Conservation (phyloP, 2,113 vertebrate species). For the Archocentrus centrarchus region DNA sequence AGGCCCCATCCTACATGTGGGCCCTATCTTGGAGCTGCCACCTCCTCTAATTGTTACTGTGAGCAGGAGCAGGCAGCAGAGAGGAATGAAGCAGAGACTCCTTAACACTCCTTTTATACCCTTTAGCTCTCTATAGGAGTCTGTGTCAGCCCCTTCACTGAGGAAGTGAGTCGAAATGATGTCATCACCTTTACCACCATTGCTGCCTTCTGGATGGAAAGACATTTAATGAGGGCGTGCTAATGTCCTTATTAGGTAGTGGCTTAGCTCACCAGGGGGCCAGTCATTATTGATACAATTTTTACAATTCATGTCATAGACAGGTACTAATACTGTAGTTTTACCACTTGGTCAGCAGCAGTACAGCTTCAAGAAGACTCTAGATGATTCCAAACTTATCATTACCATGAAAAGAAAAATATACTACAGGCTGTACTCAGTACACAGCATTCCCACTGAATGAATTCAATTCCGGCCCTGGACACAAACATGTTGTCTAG, state of each 20-base stretch:
- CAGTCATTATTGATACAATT: slow-evolving; percentile 32
- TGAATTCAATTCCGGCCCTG: background rate
- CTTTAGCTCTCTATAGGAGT: slow-evolving; percentile 90
- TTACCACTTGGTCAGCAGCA: background rate
- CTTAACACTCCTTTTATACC: slow-evolving; percentile 91
- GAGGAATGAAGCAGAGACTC: slow-evolving; percentile 84
- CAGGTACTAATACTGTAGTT: background rate
- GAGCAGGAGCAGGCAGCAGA: slow-evolving; percentile 76
- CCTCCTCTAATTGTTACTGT: slow-evolving; percentile 53
- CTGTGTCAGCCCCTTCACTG: slow-evolving; percentile 93
- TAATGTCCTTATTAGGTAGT: slow-evolving; percentile 68
- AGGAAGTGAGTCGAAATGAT: slow-evolving; percentile 99
- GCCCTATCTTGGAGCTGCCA: slow-evolving; percentile 26
- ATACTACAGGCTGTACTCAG: background rate
- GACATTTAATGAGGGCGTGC: slow-evolving; percentile 65
- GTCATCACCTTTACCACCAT: slow-evolving; percentile 87
- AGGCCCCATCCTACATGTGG: slow-evolving; percentile 41
- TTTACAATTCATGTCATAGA: slow-evolving; percentile 27
- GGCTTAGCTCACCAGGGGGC: slow-evolving; percentile 39
- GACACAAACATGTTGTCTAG: slow-evolving; percentile 42
- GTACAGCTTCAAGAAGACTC: background rate
- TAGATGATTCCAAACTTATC: slow-evolving; percentile 10
- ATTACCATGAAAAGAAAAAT: slow-evolving; percentile 31
- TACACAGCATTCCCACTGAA: background rate
- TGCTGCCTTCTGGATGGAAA: slow-evolving; percentile 85